A percentile compares a stretch with the other conserved stretches of the same genome.
Conservation (phyloP, 64 coral and sea anemone genomes). For the Porites lutea region DNA sequence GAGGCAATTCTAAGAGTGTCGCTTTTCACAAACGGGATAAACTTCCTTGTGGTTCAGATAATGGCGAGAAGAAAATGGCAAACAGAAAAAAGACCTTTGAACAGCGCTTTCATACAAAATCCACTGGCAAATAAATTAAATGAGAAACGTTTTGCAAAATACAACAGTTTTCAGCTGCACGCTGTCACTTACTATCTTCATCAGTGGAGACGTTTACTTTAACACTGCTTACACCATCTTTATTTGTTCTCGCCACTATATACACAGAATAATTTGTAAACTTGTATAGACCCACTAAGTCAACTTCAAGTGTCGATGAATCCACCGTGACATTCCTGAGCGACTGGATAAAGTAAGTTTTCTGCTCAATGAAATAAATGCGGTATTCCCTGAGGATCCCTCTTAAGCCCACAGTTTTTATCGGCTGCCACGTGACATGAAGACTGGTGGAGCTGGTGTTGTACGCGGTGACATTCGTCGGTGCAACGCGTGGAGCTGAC, state of each 20-base stretch:
- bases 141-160: background rate
- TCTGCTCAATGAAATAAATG: slow-evolving; percentile 68
- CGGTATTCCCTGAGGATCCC: slow-evolving; percentile 66
- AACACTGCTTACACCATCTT: slow-evolving; percentile 60
- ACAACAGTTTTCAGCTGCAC: background rate
- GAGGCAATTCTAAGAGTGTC: too few species aligned
- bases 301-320: background rate
- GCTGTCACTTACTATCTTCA: slow-evolving; percentile 73
- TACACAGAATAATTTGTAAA: slow-evolving; percentile 71
- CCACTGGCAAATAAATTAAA: background rate
- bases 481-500: slow-evolving; percentile 82
- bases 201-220: slow-evolving; percentile 37
- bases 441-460: slow-evolving; percentile 87
- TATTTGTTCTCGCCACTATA: slow-evolving; percentile 68
- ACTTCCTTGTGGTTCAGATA: too few species aligned
- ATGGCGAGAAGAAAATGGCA: too few species aligned
- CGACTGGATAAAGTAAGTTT: slow-evolving; percentile 30
- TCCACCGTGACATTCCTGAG: slow-evolving; percentile 34
- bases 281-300: slow-evolving; percentile 60
- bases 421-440: slow-evolving; percentile 67
- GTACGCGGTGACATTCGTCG: slow-evolving; percentile 67
- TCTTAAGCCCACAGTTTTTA: slow-evolving; percentile 23
- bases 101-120: too few species aligned
- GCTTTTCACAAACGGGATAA: too few species aligned
- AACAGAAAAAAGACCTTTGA: too few species aligned